Evolutionary conservation across 92 coral and sea anemone species (phyloP).

Genomic region (Hydrozoanthus gracilis): DNA sequence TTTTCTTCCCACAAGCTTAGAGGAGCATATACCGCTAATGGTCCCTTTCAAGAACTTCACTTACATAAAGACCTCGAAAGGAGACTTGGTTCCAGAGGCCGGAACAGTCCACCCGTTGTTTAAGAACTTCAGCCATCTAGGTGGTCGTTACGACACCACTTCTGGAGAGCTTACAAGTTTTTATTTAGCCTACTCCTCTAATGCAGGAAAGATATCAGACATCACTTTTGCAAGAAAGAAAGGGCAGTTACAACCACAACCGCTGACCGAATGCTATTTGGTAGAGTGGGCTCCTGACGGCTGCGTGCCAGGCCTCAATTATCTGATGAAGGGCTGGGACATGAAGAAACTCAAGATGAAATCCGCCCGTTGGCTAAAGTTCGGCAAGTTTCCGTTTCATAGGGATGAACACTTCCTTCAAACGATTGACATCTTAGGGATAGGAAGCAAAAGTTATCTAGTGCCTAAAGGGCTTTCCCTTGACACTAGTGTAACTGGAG

Average conservation of each 20-base stretch:
- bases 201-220: conserved; percentile 19
- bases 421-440: not conserved
- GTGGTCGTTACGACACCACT: conserved; percentile 11
- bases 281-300: conserved; percentile 39
- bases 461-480: conserved; percentile 14
- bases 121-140: not conserved
- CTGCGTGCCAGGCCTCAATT: conserved; percentile 20
- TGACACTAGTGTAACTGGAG: not conserved
- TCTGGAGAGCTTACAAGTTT: conserved; percentile 17
- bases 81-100: conserved; percentile 2
- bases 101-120: conserved; percentile 25
- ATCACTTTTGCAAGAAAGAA: conserved; percentile 30
- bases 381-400: conserved; percentile 13
- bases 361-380: conserved; percentile 36
- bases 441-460: not conserved
- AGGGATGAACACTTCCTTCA: conserved; percentile 10
- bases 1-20: not conserved
- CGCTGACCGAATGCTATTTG: conserved; percentile 30
- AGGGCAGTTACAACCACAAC: not conserved
- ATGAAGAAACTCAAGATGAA: conserved; percentile 24
- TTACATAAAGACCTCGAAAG: not conserved
- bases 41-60: conserved; percentile 22
- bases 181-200: not conserved
- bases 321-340: conserved; percentile 27
- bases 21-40: conserved; percentile 23